Percentiles rank a stretch among this genome's conserved stretches.
These are phyloP conservation scores for Diphyllodes magnificus DNA, from an alignment of 2,113 vertebrate genomes.

Conservation along the genomic window DNA sequence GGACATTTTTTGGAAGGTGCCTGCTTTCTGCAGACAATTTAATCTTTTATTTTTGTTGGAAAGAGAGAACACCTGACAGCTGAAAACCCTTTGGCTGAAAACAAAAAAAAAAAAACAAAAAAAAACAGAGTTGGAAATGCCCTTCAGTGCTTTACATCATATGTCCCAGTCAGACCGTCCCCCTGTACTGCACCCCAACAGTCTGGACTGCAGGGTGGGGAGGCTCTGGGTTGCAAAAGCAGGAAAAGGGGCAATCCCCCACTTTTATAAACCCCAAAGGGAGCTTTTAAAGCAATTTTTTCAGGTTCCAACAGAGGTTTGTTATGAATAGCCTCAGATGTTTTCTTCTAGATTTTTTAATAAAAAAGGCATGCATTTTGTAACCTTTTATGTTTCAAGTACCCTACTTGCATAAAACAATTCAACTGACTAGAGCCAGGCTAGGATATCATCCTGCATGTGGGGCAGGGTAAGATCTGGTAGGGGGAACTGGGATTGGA, in stretches of 20 bases:
- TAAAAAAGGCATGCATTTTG: background rate
- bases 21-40: slow-evolving; percentile 22
- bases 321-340: background rate
- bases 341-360: background rate
- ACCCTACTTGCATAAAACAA: background rate
- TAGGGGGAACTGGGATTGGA: accelerated
- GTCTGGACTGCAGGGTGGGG: background rate
- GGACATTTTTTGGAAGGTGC: background rate
- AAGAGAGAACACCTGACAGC: slow-evolving; percentile 34
- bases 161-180: accelerated
- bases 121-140: background rate
- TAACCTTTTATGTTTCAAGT: background rate
- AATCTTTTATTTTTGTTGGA: slow-evolving; percentile 52
- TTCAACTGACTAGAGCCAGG: no score
- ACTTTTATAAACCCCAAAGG: background rate
- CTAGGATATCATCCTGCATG: background rate
- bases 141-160: background rate
- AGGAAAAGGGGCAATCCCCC: background rate
- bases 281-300: background rate
- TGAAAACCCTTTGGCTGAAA: slow-evolving; percentile 25
- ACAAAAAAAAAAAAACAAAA: background rate
- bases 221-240: background rate
- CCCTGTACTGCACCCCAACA: background rate
- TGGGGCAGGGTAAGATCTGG: accelerated
- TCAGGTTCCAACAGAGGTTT: background rate